Base-by-base conservation (phyloP, 2,888 invertebrate genomes). In the Brachyopa scutellaris region DNA sequence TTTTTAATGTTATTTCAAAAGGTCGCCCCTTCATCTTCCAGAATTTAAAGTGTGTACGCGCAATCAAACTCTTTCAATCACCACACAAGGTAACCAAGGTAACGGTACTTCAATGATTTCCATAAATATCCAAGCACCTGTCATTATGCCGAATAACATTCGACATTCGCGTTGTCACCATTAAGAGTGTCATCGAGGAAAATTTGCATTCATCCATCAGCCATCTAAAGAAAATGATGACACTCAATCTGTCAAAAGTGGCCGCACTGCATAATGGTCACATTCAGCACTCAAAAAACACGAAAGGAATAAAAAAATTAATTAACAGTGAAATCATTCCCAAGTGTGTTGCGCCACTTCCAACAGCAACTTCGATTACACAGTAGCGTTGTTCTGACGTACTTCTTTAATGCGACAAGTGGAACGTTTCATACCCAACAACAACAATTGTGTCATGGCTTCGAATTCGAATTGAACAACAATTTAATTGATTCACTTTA, bases 401-500 rank as follows among this genome's bases (percentile, higher is more conserved):
- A 31, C 31, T 51, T 31, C 15, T 51, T 2, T 7, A 8, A 9
- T 1, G 23, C 17, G 17, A 31, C 33, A 47, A 61, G 31, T 61
- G 31, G 45, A 31, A 29, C 31, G 61, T 15, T 21, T 31, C 45
- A 42, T 40, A 19, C 29, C 40, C n/a, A n/a, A n/a, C 15, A 42
- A n/a, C n/a, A n/a, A 19, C 15, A 17, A 42, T 42, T 62, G 62
- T 62, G 62, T 62, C 62, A 62, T 13, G 62, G 62, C 62, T 62
- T 13, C 13, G 6, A 13, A 7, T n/a, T 8, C 11, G 11, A 31
- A 21, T 31, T 57, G 3, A n/a, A n/a, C n/a, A n/a, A n/a, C n/a
- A n/a, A n/a, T n/a, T n/a, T n/a, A n/a, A n/a, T n/a, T n/a, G n/a
- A n/a, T n/a, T n/a, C n/a, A n/a, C n/a, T n/a, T n/a, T n/a, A n/a